Evolutionary conservation across 1,140 invertebrate genomes (phyloP).

Genomic region (Macrocentrus cingulum): DNA sequence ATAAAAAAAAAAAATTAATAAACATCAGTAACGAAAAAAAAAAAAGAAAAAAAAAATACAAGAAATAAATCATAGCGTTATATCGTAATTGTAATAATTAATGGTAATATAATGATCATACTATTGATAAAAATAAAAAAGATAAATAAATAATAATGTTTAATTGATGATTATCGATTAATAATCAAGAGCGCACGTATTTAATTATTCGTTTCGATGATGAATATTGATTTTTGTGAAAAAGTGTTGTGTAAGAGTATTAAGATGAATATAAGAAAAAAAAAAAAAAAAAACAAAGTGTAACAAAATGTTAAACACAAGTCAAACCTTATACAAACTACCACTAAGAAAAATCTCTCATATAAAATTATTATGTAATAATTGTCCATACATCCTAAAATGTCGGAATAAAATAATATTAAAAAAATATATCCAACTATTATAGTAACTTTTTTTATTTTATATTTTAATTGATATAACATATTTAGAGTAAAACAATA

Average conservation of each 20-base stretch:
- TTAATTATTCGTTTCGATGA: constrained; percentile 53
- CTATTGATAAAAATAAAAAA: constrained; percentile 48
- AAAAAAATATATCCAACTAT: constrained; percentile 31
- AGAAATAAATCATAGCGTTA: constrained; percentile 53
- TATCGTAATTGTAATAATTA: constrained; percentile 59
- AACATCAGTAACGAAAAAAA: constrained; percentile 40
- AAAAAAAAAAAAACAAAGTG: constrained; percentile 36
- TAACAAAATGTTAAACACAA: constrained; percentile 35
- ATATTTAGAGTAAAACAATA: too few relatives aligned
- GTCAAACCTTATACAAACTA: constrained; percentile 50
- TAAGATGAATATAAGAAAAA: constrained; percentile 28
- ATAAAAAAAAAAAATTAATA: constrained; percentile 24
- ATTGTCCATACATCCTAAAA: constrained; percentile 59
- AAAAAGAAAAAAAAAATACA: constrained; percentile 21
- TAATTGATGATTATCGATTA: constrained; percentile 49
- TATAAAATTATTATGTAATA: constrained; percentile 60
- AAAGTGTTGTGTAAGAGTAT: constrained; percentile 36
- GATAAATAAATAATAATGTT: constrained; percentile 43
- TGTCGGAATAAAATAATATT: constrained; percentile 58
- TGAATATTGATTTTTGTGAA: constrained; percentile 43
- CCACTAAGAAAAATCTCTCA: constrained; percentile 51
- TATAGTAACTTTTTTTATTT: too few relatives aligned
- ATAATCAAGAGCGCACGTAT: constrained; percentile 49
- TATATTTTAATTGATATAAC: too few relatives aligned
- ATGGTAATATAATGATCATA: constrained; percentile 56